These are phyloP conservation scores for Pristionchus mayeri DNA, from an alignment of 2,888 invertebrate genomes.

Conservation along the genomic window DNA sequence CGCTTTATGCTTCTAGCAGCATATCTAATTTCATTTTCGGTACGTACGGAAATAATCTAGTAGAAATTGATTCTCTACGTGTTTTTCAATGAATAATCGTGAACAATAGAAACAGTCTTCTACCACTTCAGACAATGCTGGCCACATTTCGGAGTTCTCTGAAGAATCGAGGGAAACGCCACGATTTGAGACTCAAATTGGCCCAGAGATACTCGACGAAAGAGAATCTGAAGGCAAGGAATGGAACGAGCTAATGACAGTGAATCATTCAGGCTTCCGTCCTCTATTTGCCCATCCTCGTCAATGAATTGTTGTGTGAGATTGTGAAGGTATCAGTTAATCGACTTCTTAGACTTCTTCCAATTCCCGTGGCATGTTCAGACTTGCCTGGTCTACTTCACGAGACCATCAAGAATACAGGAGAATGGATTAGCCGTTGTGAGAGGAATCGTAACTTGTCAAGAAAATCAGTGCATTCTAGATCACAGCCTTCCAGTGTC, in stretches of 20 bases:
- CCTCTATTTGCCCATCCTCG: neutral
- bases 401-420: neutral
- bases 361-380: neutral
- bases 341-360: neutral
- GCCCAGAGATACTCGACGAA: neutral
- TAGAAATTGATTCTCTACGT: neutral
- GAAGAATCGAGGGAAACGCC: neutral
- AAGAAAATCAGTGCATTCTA: neutral
- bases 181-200: neutral
- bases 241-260: neutral
- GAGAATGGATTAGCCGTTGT: neutral
- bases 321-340: neutral
- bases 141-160: neutral
- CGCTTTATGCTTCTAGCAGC: neutral
- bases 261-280: neutral
- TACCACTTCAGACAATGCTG: slow-evolving; percentile 10
- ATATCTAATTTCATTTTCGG: neutral
- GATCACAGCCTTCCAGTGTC: slow-evolving; percentile 27
- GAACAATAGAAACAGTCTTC: neutral
- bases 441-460: neutral
- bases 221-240: slow-evolving; percentile 17
- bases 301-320: slow-evolving; percentile 3
- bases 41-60: too few relatives aligned
- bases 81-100: neutral
- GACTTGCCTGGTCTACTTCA: neutral